These are phyloP conservation scores for Polymixis lichenea DNA, from an alignment of 2,888 invertebrate genomes.

Conservation along the genomic window DNA sequence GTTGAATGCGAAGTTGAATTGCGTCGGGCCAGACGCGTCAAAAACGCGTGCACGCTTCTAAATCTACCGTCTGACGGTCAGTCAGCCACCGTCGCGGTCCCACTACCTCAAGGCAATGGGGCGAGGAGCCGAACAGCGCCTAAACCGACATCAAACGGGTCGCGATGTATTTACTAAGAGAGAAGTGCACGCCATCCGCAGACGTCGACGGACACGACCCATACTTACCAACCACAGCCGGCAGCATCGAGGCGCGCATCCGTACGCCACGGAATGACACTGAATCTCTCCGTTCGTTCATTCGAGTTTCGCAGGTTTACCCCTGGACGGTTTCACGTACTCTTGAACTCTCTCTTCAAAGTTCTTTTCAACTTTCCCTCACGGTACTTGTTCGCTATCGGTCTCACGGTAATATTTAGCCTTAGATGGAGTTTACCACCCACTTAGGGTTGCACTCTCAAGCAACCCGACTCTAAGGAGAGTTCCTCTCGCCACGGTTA, in stretches of 20 bases:
- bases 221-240: neutral
- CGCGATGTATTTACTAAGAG: constrained; percentile 88
- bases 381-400: constrained; percentile 93
- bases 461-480: constrained; percentile 89
- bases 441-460: constrained; percentile 91
- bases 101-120: neutral
- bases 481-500: constrained; percentile 71
- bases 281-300: constrained; percentile 85
- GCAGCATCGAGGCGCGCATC: constrained; percentile 49
- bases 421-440: constrained; percentile 91
- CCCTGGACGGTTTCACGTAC: constrained; percentile 89
- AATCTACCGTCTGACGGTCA: constrained; percentile 61
- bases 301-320: constrained; percentile 91
- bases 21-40: constrained; percentile 76
- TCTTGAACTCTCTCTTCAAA: constrained; percentile 91
- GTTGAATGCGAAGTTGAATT: constrained; percentile 71
- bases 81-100: constrained; percentile 2
- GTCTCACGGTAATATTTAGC: constrained; percentile 92
- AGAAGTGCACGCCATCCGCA: constrained; percentile 74
- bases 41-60: constrained; percentile 71
- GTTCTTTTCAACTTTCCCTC: constrained; percentile 94
- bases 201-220: neutral
- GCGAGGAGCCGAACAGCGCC: constrained; percentile 67
- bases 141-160: constrained; percentile 87
- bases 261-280: constrained; percentile 73